Base-by-base conservation (phyloP, 2,888 invertebrate genomes). In the Troglohyphantes excavatus region DNA sequence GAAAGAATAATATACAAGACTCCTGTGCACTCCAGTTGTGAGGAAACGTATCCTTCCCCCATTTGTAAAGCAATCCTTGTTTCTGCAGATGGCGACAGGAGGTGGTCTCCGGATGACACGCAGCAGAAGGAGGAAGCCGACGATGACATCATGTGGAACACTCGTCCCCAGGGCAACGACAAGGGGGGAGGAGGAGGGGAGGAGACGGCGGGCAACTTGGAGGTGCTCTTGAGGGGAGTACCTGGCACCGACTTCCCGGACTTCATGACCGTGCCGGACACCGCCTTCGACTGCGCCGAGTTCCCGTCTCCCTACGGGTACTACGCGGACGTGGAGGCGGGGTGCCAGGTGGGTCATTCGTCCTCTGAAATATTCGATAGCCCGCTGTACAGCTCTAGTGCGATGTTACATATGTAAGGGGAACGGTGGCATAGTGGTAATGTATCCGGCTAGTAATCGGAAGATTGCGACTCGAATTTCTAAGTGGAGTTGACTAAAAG, bases 161-260 rank as follows among this genome's bases (percentile, higher is more conserved):
- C 59, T 6, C 79, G 72, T 19, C 84, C 76, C 0, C 90, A 90
- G 19, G 90, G 90, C 1, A 84, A 90, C 27, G 70, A 84, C 43
- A 85, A 90, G 26, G 90, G 90, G 0, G 90, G 76, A 26, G 86
- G 53, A 6, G 91, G 43, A 17, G 72, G 39, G 5, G n/a, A n/a
- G n/a, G n/a, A n/a, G n/a, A n/a, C n/a, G n/a, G n/a, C n/a, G n/a
- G 90, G 90, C 3, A 26, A 81, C 6, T 67, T 91, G 70, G 85
- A 84, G 29, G 68, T 39, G 0, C 70, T 88, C 9, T 95, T 96
- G 70, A 96, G 96, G 6, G 96, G 96, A 0, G 95, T 95, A 92
- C 96, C 96, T 0, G 95, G 95, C 19, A 93, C 94, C 65, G 96
- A 96, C 93, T 96, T 96, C 92, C 96, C 96, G 0, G 95, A 95